Percentiles rank a stretch among this genome's conserved stretches.
phyloP scores from a whole-genome alignment of 2,797 vertebrate genomes.

The Pseudochirops cupreus region DNA sequence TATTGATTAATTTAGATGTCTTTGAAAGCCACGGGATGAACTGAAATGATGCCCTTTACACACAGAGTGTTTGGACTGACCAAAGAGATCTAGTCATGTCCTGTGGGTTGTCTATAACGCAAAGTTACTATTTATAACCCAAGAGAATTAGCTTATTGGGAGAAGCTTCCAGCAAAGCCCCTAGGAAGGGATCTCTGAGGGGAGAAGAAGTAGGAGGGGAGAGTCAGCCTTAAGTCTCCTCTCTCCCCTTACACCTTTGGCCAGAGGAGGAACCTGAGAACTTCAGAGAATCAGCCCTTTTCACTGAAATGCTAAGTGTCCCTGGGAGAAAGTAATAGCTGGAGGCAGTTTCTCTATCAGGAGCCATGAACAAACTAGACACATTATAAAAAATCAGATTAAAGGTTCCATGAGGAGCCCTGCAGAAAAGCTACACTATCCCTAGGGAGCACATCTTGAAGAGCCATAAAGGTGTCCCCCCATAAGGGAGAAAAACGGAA shows the following conservation, averaged over 20 bases:
- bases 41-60: background rate
- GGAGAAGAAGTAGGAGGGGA: too few relatives aligned
- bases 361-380: too few relatives aligned
- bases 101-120: background rate
- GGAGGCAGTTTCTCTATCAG: too few relatives aligned
- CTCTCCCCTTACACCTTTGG: too few relatives aligned
- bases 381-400: too few relatives aligned
- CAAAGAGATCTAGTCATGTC: too few relatives aligned
- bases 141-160: background rate
- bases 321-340: too few relatives aligned
- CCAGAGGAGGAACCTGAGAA: too few relatives aligned
- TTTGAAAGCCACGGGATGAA: background rate
- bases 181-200: background rate
- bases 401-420: background rate
- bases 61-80: too few relatives aligned
- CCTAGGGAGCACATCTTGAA: background rate
- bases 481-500: background rate
- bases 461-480: background rate
- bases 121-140: background rate
- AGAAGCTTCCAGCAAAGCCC: background rate
- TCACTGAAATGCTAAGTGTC: too few relatives aligned
- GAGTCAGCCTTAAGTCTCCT: too few relatives aligned
- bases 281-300: too few relatives aligned
- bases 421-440: background rate
- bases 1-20: background rate